Base-by-base conservation (phyloP, 2,113 vertebrate genomes). In the Mormyrus iriodes region DNA sequence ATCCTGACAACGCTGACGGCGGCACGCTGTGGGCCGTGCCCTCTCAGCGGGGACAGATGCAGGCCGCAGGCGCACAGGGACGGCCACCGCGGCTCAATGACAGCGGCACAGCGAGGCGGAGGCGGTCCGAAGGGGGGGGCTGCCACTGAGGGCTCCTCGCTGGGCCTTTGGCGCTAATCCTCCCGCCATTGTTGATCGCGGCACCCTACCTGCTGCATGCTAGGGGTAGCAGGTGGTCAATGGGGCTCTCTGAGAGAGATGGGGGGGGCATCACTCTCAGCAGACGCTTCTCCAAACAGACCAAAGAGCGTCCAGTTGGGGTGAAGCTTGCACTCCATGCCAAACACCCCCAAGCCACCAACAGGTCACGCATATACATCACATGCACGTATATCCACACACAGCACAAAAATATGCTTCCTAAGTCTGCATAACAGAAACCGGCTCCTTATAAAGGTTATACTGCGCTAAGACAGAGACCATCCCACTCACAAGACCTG, bases 141-240 rank as follows among this genome's bases (percentile, higher is more conserved):
- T 39, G 94, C 95, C 95, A 96, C 94, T 92, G 91, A 96, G 95
- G 94, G 95, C 96, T 96, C 96, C 94, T 94, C 93, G 94, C 96
- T 93, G 94, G 95, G 93, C 96, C 97, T 98, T 98, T 98, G 97
- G 97, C 97, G 96, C 96, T 99, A 99, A 99, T 99, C 98, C 97
- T n/a, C 95, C 95, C 92, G 95, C 96, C 97, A 97, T 98, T 97
- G 97, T 96, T 95, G 94, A 96, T 96, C 97, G 96, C 95, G 97
- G 98, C 98, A 98, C 97, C 98, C 98, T 98, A 99, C 98, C 98
- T 99, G 98, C 97, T 96, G 96, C 35, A 10, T 95, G 97, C 96
- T 96, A 95, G 90, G 91, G 86, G 89, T 89, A 52, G 97, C 96
- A 97, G 97, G 97, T 98, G 96, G 97, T 98, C 96, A 98, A 98